These are phyloP conservation scores for Caenorhabditis imperialis DNA, from an alignment of 2,888 invertebrate species.

Conservation along the genomic window DNA sequence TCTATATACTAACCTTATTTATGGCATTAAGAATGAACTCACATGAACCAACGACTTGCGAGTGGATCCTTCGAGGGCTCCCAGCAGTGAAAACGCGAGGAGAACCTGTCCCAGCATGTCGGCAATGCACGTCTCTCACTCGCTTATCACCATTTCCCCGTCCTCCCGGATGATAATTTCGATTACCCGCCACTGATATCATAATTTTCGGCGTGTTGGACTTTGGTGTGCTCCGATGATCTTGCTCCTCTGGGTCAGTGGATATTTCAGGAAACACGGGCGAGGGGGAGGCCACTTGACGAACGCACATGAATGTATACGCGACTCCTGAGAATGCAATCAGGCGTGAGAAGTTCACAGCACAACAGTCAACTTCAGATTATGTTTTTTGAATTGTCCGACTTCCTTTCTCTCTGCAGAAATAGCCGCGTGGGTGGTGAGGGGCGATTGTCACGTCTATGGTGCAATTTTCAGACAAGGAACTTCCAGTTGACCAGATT, in stretches of 20 bases:
- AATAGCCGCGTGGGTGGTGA: background rate
- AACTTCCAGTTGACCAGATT: no score
- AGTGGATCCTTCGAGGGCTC: no score
- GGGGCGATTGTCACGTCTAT: constrained; percentile 14
- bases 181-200: background rate
- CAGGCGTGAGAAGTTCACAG: constrained; percentile 43
- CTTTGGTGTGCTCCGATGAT: no score
- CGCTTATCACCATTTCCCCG: no score
- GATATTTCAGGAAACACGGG: no score
- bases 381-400: background rate
- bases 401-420: background rate
- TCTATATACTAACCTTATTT: constrained; percentile 3
- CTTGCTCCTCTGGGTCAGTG: no score
- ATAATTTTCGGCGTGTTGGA: background rate
- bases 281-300: constrained; percentile 7
- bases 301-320: background rate
- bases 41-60: background rate
- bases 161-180: no score
- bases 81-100: no score
- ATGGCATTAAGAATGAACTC: background rate
- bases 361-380: constrained; percentile 16
- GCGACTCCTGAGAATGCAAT: constrained; percentile 24
- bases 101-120: no score
- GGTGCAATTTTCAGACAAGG: constrained; percentile 4
- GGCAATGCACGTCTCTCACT: no score